Base-by-base conservation (phyloP, 2,888 invertebrate species). In the Trissoscelio sp. region DNA sequence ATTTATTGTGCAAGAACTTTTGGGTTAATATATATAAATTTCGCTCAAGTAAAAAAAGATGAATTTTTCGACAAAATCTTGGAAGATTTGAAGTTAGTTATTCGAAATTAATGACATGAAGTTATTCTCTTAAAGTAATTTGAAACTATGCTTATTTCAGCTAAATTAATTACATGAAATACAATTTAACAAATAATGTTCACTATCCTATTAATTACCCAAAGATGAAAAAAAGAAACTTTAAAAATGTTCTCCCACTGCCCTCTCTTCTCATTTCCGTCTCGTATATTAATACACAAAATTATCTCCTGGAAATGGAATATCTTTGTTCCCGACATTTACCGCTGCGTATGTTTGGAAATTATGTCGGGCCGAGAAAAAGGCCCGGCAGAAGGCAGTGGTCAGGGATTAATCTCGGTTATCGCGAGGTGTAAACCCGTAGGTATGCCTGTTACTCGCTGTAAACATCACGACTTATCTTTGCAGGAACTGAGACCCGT, bases 401-500 rank as follows among this genome's bases (percentile, higher is more conserved):
- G 81, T 60, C 70, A 64, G 51, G 77, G 82, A 85, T 85, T 86
- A 85, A 86, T 87, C 84, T 81, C 42, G 62, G 81, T 80, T 84
- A 85, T 86, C 84, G 75, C 79, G 39, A 79, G 67, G 58, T 62
- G 83, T 48, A 79, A 79, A 62, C 84, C 84, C 85, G 83, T 81
- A 78, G 83, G 73, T 79, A 84, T 83, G 84, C 84, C 84, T 86
- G 86, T 85, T 84, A 82, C 83, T 75, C 74, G 84, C 73, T 87
- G 87, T 86, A 86, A 88, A 87, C 85, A 86, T 86, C 82, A 84
- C 58, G 60, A 72, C 86, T 87, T 88, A 87, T 87, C 87, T 86
- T 79, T 77, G 80, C 84, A 83, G 83, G 84, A 88, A 87, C 84
- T 86, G 86, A 83, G 83, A 84, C 85, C 82, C 62, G 79, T 75